A percentile compares a stretch with the other conserved stretches of the same genome.
Evolutionary conservation across 2,888 invertebrate species (phyloP).

Genomic region (Apoderus coryli): DNA sequence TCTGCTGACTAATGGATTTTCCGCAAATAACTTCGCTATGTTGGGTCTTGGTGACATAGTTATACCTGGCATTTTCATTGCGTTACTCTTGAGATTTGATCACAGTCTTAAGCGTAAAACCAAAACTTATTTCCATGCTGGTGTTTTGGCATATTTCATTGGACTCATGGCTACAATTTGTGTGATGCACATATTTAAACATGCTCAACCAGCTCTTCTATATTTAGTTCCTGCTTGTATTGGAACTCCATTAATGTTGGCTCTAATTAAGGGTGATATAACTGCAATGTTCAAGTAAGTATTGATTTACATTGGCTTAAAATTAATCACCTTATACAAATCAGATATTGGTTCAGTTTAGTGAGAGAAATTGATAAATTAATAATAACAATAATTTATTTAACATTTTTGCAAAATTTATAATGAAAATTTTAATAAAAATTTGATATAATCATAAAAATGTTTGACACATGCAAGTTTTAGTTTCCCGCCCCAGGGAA

Average conservation of each 20-base stretch:
- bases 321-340: too few species aligned
- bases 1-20: constrained; percentile 79
- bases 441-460: too few species aligned
- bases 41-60: constrained; percentile 98
- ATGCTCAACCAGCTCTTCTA: constrained; percentile 93
- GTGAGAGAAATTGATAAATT: too few species aligned
- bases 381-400: too few species aligned
- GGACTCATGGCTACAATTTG: constrained; percentile 89
- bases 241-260: constrained; percentile 77
- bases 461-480: too few species aligned
- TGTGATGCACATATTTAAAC: constrained; percentile 97
- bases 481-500: too few species aligned
- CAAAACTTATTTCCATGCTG: constrained; percentile 77
- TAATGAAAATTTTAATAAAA: constrained; percentile 5
- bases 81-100: constrained; percentile 89
- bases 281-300: constrained; percentile 80
- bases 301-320: too few species aligned
- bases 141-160: constrained; percentile 84
- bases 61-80: constrained; percentile 98
- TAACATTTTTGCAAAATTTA: constrained; percentile 5
- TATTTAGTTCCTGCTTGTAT: constrained; percentile 96
- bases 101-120: constrained; percentile 65
- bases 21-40: constrained; percentile 94
- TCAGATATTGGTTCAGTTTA: too few species aligned
- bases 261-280: constrained; percentile 79